These are phyloP conservation scores for Gymnopithys bicolor DNA, from an alignment of 2,797 vertebrate species.

Conservation along the genomic window DNA sequence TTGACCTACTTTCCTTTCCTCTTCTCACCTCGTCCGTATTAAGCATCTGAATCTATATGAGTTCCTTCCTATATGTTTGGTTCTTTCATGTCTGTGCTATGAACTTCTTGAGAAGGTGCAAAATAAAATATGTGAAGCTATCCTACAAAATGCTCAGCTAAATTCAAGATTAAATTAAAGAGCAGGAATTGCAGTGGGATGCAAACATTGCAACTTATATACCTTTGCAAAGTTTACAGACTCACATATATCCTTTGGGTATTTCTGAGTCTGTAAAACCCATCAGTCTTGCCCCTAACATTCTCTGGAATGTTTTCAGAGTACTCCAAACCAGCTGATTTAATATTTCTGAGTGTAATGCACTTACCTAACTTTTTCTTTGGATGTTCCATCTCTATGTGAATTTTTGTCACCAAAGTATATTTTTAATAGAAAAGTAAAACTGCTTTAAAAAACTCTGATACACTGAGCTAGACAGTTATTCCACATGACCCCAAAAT, in stretches of 20 bases:
- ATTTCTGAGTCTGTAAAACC: neutral
- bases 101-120: neutral
- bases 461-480: neutral
- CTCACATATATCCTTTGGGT: neutral
- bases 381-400: neutral
- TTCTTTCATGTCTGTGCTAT: neutral
- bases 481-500: neutral
- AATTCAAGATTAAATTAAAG: neutral
- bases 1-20: neutral
- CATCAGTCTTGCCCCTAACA: neutral
- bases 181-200: neutral
- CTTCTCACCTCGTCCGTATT: neutral
- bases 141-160: neutral
- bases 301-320: neutral
- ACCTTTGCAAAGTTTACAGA: neutral
- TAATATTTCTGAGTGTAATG: neutral
- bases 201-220: neutral
- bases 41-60: neutral
- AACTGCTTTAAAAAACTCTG: neutral
- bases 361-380: neutral
- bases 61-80: neutral
- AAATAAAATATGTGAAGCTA: neutral
- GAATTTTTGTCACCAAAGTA: neutral
- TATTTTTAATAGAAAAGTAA: neutral
- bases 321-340: neutral